These are phyloP conservation scores for Amaurobius ferox DNA, from an alignment of 2,888 invertebrate species.

Conservation along the genomic window DNA sequence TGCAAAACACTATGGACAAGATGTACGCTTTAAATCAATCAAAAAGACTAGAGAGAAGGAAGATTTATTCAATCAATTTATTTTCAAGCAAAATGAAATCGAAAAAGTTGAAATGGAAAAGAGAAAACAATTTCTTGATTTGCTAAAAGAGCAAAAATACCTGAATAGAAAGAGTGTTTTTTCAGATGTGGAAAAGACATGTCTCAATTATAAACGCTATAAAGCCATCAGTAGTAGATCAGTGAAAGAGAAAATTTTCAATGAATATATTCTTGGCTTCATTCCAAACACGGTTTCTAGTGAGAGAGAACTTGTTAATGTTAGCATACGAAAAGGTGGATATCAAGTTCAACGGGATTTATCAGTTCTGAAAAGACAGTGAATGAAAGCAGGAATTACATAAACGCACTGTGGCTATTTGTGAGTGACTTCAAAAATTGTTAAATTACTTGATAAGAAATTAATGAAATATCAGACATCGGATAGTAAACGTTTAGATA, in stretches of 20 bases:
- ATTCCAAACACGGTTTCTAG: background rate
- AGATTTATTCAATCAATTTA: conserved; percentile 16
- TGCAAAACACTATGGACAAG: conserved; percentile 9
- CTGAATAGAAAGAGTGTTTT: conserved; percentile 5
- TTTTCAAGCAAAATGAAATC: background rate
- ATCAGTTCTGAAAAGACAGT: conserved; percentile 4
- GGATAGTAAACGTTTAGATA: too few species aligned
- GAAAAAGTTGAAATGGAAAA: background rate
- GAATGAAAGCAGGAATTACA: conserved; percentile 15
- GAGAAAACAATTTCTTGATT: conserved; percentile 13
- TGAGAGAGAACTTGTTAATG: conserved; percentile 9
- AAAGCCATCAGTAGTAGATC: background rate
- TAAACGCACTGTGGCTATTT: conserved; percentile 10
- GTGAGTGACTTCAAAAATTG: conserved; percentile 20
- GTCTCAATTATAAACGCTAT: conserved; percentile 26
- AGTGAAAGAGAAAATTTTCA: background rate
- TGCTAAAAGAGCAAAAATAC: conserved; percentile 25
- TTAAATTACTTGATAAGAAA: conserved; percentile 18
- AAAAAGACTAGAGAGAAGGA: conserved; percentile 26
- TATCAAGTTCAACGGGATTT: conserved; percentile 28
- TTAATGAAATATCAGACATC: too few species aligned
- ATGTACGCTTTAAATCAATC: conserved; percentile 36
- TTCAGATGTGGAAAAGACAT: conserved; percentile 14
- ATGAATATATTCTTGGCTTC: background rate
- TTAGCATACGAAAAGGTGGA: conserved; percentile 12